Base-by-base conservation (phyloP, 2,888 invertebrate genomes). In the Caenorhabditis becei region DNA sequence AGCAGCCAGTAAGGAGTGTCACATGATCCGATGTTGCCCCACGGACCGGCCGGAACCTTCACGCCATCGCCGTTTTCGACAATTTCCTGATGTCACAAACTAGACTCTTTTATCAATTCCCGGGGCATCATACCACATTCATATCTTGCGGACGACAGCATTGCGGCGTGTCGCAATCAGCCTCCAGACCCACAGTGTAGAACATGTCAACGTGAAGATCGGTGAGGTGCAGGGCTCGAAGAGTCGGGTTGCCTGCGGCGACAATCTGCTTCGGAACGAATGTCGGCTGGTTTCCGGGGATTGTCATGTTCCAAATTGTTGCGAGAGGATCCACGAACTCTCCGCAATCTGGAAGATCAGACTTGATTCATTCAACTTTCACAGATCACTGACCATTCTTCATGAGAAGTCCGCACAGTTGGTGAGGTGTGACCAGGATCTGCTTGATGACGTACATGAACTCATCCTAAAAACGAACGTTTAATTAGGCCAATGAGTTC, bases 131-230 rank as follows among this genome's bases (percentile, higher is more conserved):
- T 65, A 81, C 72, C 28, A 72, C 70, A 75, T 81, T 77, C 67
- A 78, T 69, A 28, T 82, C 80, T 32, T 67, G 77, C 11, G 85
- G 82, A n/a, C 92, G 89, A 91, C 98, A 98, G 91, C 97, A 98
- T 2, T 97, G 93, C 0, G 97, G 97, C 91, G 97, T 96, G 81
- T 95, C 95, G 91, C 97, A 98, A 83, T 96, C 95, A 0, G 97
- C 97, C 91, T 97, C 84, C 24, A 71, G 37, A 32, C 84, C 84
- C 0, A 54, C 32, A 2, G 71, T 75, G 41, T 88, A 88, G 41
- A 83, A 74, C 72, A 84, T 84, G 62, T 89, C 89, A 26, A 89
- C 70, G 67, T 89, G 89, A 14, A 89, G 70, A 82, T 89, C 89
- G 8, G 88, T 85, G 8, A 89, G 78, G 32, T 89, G 89, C 5